Conservation (phyloP, 1,140 invertebrate species). For the Drosophila tristis region DNA sequence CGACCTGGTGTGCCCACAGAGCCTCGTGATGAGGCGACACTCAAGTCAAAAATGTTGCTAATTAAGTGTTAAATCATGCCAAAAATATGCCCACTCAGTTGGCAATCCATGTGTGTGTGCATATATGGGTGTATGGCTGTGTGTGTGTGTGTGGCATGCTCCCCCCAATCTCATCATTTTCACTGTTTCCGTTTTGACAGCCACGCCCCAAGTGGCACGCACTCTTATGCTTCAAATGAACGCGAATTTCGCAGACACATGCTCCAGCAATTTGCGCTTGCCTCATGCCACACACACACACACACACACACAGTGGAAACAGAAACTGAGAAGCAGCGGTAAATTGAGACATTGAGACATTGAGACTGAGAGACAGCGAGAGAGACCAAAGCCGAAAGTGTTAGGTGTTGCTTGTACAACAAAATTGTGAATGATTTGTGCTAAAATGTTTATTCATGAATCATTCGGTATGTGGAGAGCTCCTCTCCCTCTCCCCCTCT, state of each 20-base stretch:
- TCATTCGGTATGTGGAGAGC: conserved; percentile 1
- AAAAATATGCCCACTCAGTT: conserved; percentile 70
- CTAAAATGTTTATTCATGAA: conserved; percentile 27
- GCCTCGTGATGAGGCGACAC: conserved; percentile 59
- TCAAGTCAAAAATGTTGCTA: conserved; percentile 75
- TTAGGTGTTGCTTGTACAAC: no score
- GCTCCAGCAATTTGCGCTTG: conserved; percentile 3
- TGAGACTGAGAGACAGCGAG: no score
- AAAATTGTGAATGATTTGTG: conserved; percentile 34
- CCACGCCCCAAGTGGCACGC: conserved; percentile 46
- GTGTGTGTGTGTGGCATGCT: conserved; percentile 21
- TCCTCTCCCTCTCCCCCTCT: no score
- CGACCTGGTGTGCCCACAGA: conserved; percentile 24
- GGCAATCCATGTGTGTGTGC: conserved; percentile 17
- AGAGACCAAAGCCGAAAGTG: no score
- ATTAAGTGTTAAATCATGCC: conserved; percentile 82
- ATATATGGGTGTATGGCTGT: not conserved
- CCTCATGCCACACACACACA: not conserved
- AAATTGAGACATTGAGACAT: no score
- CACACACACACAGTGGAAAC: no score
- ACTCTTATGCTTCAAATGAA: conserved; percentile 35
- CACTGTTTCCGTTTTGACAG: conserved; percentile 25
- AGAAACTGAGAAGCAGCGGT: no score
- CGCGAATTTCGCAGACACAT: conserved; percentile 42
- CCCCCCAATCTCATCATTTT: not conserved